phyloP scores from a whole-genome alignment of 23 tunicate species.

The Halocynthia roretzi region DNA sequence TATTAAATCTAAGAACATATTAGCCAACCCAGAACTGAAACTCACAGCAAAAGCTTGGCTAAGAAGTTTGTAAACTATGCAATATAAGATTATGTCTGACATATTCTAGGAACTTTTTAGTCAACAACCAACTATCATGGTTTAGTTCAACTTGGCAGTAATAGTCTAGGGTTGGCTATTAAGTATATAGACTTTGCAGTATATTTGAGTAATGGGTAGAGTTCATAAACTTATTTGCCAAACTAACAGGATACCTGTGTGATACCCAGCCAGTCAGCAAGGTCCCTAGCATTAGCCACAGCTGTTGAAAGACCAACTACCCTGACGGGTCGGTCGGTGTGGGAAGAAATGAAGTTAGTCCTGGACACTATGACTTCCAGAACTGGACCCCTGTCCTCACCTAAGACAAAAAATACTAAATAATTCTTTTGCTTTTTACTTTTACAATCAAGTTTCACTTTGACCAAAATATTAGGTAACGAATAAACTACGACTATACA shows the following conservation, averaged over 20 bases:
- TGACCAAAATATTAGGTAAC: too few species aligned
- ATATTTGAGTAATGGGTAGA: background rate
- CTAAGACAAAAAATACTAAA: conserved; percentile 1
- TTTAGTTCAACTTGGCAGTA: too few species aligned
- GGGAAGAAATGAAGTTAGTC: conserved; percentile 93
- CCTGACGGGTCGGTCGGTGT: conserved; percentile 77
- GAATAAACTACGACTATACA: background rate
- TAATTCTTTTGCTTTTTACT: background rate
- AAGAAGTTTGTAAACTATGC: too few species aligned
- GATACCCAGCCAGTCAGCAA: conserved; percentile 97
- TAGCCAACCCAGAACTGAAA: too few species aligned
- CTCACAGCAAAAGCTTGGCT: too few species aligned
- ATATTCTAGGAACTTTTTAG: too few species aligned
- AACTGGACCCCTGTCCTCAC: conserved; percentile 96
- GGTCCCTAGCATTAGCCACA: conserved; percentile 87
- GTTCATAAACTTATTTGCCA: background rate
- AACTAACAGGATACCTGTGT: conserved; percentile 44
- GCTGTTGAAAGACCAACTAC: conserved; percentile 95
- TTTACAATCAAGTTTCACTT: too few species aligned
- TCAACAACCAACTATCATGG: too few species aligned
- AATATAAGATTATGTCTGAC: too few species aligned
- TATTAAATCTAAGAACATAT: too few species aligned
- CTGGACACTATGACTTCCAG: conserved; percentile 94
- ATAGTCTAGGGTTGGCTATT: too few species aligned
- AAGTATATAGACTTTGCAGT: background rate